Evolutionary conservation across 1,140 invertebrate species (phyloP).

Genomic region (Bilobella aurantiaca): DNA sequence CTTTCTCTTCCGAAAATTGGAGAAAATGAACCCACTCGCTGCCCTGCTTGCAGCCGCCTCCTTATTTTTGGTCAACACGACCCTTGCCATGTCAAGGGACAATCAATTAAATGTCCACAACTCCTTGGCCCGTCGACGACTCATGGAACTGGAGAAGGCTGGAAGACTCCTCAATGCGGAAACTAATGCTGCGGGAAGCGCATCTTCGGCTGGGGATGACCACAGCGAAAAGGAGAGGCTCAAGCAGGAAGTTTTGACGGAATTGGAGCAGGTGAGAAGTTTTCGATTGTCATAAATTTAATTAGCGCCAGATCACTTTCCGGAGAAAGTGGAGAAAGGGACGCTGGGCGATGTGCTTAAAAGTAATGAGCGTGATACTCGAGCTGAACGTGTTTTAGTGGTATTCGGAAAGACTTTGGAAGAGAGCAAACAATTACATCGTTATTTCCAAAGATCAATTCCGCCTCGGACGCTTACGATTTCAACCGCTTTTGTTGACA

Average conservation of each 20-base stretch:
- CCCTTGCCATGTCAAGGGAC: neutral
- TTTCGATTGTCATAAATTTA: neutral
- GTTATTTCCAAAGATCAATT: neutral
- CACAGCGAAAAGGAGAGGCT: neutral
- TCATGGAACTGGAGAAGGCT: neutral
- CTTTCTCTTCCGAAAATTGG: neutral
- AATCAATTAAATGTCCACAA: conserved; percentile 4
- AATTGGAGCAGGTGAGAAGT: neutral
- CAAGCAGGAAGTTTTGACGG: neutral
- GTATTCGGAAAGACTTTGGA: neutral
- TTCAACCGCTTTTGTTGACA: too few relatives aligned
- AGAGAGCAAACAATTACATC: neutral
- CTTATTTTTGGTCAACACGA: neutral
- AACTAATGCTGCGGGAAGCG: too few relatives aligned
- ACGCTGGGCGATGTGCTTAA: neutral
- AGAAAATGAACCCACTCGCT: neutral
- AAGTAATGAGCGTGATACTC: neutral
- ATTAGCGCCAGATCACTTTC: neutral
- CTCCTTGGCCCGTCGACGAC: neutral
- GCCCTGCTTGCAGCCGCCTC: neutral
- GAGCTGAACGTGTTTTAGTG: neutral
- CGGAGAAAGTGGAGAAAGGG: neutral
- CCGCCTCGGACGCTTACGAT: neutral
- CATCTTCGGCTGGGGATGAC: neutral
- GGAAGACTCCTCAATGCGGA: neutral